Evolutionary conservation across 1,140 invertebrate genomes (phyloP), one percentile per base, ranked within the genome.

Genomic region (Diorhabda carinulata): DNA sequence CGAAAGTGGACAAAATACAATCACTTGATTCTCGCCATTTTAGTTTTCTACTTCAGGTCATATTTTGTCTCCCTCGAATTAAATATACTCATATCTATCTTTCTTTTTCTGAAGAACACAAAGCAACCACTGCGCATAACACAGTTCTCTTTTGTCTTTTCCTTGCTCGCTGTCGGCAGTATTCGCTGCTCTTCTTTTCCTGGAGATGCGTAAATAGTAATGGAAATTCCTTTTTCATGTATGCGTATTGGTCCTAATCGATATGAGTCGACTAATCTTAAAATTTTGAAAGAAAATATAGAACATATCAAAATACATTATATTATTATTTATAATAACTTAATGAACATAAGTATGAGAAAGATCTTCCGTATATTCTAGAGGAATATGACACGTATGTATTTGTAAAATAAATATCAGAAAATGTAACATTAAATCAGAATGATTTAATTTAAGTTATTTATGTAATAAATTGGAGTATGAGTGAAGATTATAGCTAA

Each of bases 11-110:
- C 58, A 72, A 69, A 69, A 69, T 69, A 66, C 60, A 64, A 72
- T 69, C 67, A 72, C 59, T 69, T 67, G 67, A 66, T 67, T 62
- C 61, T 62, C 71, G 67, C 71, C 71, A 72, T 72, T 61, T 72
- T 72, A 42, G 57, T 65, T 69, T 64, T 47, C 63, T 56, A 64
- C 57, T 56, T 63, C 57, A 45, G 52, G 9, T 59, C 25, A 59
- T 43, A 25, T 61, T 44, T 10, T 41, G n/a, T 69, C 62, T 71
- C 67, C 42, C 59, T 64, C 59, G 47, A 47, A 43, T 42, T 10
- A 44, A 57, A 10, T 25, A 4, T 57, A 7, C 9, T 5, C 8
- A 47, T 10, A 62, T 72, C 8, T 57, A 10, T 45, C 57, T 58
- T 45, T 72, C 65, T 64, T 61, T 67, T 25, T 72, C 44, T 56